Percentiles rank a stretch among this genome's conserved stretches.
phyloP scores from a whole-genome alignment of 2,113 vertebrate genomes.

The Peromyscus maniculatus region DNA sequence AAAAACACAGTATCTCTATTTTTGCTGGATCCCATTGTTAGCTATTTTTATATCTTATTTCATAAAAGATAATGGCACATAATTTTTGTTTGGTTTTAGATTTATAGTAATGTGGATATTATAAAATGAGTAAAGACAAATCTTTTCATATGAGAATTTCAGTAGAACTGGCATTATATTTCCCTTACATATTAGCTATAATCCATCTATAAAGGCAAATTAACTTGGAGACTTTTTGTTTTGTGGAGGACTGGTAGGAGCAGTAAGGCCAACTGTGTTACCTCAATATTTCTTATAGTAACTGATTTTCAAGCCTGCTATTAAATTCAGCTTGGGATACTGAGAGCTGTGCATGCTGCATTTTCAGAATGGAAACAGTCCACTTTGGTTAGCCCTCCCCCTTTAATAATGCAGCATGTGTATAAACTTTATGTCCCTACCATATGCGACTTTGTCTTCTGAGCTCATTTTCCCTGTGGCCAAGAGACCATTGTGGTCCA shows the following conservation, averaged over 20 bases:
- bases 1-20: background rate
- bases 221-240: background rate
- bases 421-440: background rate
- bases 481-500: background rate
- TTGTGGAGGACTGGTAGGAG: background rate
- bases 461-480: background rate
- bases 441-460: background rate
- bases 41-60: slow-evolving; percentile 28
- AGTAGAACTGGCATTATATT: background rate
- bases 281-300: slow-evolving; percentile 3
- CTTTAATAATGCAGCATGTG: background rate
- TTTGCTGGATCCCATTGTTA: background rate
- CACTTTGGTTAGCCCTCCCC: background rate
- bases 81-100: slow-evolving; percentile 6
- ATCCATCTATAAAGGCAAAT: background rate
- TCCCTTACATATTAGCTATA: background rate
- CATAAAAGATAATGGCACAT: background rate
- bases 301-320: background rate
- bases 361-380: background rate
- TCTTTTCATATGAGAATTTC: background rate
- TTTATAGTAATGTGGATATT: background rate
- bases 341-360: background rate
- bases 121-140: background rate
- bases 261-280: background rate
- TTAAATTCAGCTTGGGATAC: background rate